Conservation (phyloP, 2,888 invertebrate genomes). For the Chesias legatella region DNA sequence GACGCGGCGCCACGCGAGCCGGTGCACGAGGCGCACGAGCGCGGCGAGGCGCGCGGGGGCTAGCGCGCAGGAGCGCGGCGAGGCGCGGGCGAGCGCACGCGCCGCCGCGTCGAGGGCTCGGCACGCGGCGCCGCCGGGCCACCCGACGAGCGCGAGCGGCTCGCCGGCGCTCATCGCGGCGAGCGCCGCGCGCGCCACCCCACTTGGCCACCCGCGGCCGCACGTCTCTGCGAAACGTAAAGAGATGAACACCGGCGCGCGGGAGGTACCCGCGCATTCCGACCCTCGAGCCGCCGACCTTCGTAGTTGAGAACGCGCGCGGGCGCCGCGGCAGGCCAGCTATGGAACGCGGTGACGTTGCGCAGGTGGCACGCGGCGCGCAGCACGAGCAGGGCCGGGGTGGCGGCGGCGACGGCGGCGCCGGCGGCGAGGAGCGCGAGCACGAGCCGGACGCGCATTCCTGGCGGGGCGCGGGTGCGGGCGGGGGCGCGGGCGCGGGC, state of each 20-base stretch:
- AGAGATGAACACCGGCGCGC: slow-evolving; percentile 13
- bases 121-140: slow-evolving; percentile 41
- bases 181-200: slow-evolving; percentile 43
- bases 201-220: slow-evolving; percentile 39
- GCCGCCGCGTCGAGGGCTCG: slow-evolving; percentile 40
- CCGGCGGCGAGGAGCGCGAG: slow-evolving; percentile 32
- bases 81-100: slow-evolving; percentile 33
- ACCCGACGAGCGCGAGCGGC: slow-evolving; percentile 36
- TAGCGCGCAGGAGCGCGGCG: slow-evolving; percentile 32
- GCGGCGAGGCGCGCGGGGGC: slow-evolving; percentile 38
- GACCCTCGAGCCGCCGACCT: slow-evolving; percentile 21
- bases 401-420: slow-evolving; percentile 32
- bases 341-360: slow-evolving; percentile 32
- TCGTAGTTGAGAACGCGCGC: slow-evolving; percentile 45
- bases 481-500: slow-evolving; percentile 37
- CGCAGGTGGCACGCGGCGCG: slow-evolving; percentile 46
- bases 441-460: slow-evolving; percentile 38
- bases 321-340: slow-evolving; percentile 37
- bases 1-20: slow-evolving; percentile 30
- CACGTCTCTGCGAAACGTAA: slow-evolving; percentile 49
- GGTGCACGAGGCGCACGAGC: slow-evolving; percentile 37
- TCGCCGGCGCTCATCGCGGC: slow-evolving; percentile 40
- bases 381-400: slow-evolving; percentile 48
- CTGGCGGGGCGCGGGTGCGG: slow-evolving; percentile 52
- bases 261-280: no score